Percentiles rank a stretch among this genome's conserved stretches.
Conservation (phyloP, 2,797 vertebrate species). For the Petrocephalus sullivani region DNA sequence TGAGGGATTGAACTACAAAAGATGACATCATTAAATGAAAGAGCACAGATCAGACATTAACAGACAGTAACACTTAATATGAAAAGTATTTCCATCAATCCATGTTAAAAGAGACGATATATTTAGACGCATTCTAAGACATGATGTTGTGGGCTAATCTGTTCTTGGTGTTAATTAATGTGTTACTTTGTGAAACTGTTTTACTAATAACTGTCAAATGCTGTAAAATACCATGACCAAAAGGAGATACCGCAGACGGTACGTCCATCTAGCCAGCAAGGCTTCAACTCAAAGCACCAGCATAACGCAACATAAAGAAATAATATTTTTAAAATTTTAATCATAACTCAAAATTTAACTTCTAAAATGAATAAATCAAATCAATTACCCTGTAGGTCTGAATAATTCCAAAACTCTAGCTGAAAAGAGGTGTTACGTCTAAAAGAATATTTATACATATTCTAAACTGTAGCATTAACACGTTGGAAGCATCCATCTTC, state of each 20-base stretch:
- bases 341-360: not conserved
- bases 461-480: not conserved
- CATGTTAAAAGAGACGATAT: not conserved
- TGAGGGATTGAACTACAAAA: not conserved
- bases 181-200: not conserved
- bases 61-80: not conserved
- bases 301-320: not conserved
- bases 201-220: not conserved
- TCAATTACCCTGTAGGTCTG: not conserved
- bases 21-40: not conserved
- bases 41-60: not conserved
- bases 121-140: not conserved
- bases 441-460: not conserved
- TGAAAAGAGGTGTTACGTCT: not conserved
- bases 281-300: not conserved
- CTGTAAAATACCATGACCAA: not conserved
- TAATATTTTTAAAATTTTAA: not conserved
- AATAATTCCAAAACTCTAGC: not conserved
- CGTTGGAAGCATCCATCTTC: not conserved
- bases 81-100: not conserved
- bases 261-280: not conserved
- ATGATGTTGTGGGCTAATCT: not conserved
- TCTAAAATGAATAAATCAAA: not conserved
- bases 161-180: not conserved
- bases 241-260: not conserved